These are phyloP conservation scores for Chloroclysta siterata DNA, from an alignment of 2,888 invertebrate genomes.

Conservation along the genomic window DNA sequence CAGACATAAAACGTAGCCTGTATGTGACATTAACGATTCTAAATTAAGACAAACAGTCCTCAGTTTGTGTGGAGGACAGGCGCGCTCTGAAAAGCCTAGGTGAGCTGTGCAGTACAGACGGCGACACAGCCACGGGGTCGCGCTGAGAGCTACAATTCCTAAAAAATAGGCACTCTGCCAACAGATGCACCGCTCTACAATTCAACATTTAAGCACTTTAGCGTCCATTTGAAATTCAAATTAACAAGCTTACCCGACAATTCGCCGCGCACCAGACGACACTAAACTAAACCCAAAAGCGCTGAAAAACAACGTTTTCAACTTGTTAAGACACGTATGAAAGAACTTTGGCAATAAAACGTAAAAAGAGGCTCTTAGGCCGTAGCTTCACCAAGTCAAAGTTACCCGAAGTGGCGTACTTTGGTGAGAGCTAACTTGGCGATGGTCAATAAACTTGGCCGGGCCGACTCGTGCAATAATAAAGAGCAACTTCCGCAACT, in stretches of 20 bases:
- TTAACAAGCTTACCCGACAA: constrained; percentile 41
- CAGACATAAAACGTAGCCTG: constrained; percentile 46
- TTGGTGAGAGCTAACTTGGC: constrained; percentile 65
- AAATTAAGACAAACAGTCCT: constrained; percentile 61
- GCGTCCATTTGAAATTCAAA: constrained; percentile 51
- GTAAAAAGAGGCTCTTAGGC: constrained; percentile 70
- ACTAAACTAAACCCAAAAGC: constrained; percentile 35
- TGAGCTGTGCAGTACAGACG: constrained; percentile 47
- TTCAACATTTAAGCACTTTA: constrained; percentile 52
- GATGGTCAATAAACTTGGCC: constrained; percentile 77
- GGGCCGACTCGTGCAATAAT: constrained; percentile 64
- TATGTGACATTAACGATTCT: constrained; percentile 57
- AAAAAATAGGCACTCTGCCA: constrained; percentile 69
- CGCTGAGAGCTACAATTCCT: constrained; percentile 54
- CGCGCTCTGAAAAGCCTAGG: constrained; percentile 48
- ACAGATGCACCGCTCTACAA: constrained; percentile 57
- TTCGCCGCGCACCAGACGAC: constrained; percentile 35
- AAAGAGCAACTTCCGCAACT: constrained; percentile 62
- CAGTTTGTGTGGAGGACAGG: constrained; percentile 54
- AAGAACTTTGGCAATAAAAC: constrained; percentile 79
- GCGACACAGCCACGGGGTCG: constrained; percentile 44
- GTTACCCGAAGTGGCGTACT: constrained; percentile 75
- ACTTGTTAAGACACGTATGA: constrained; percentile 73
- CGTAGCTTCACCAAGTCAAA: constrained; percentile 75
- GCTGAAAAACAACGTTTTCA: constrained; percentile 61